Base-by-base conservation (phyloP, 2,888 invertebrate species). In the Zelleria hepariella region DNA sequence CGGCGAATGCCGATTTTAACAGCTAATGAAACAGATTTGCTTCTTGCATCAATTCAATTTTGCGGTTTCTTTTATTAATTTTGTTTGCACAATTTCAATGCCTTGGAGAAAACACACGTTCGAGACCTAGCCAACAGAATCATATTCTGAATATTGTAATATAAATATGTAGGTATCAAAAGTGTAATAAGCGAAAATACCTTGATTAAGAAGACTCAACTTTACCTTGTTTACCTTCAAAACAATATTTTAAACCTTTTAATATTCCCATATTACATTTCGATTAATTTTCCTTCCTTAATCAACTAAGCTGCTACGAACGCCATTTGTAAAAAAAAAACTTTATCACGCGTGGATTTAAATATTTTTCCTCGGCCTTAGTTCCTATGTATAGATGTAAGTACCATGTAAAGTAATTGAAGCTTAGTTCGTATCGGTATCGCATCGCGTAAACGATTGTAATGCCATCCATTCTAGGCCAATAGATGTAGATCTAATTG, bases 401-500 rank as follows among this genome's bases (percentile, higher is more conserved):
- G 21, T n/a, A 51, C 51, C 51, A 51, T 51, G 18, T 21, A 51
- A 6, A 7, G 51, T 8, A 51, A 20, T 51, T 20, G 23, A 21
- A 51, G 21, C 21, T 21, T 8, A 51, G 51, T 23, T 51, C 51
- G 21, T 20, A 51, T 51, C 51, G 20, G 51, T 20, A 51, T 51
- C 23, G 5, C 20, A 21, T 51, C n/a, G 51, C 72, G 67, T 71
- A 69, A 71, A 71, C 68, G 72, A 73, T 71, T 69, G 77, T 77
- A 75, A 77, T 77, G 74, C 70, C 63, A 65, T 64, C 67, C 70
- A 78, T 82, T 78, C 78, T 81, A 77, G 78, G 77, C 20, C 26
- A 57, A 47, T 71, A 72, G 72, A 64, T 72, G 71, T 69, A 66
- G 75, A 72, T 74, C 78, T 84, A 42, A 42, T 42, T 15, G 10